Evolutionary conservation across 2,113 vertebrate genomes (phyloP).

Genomic region (Arothron firmamentum): DNA sequence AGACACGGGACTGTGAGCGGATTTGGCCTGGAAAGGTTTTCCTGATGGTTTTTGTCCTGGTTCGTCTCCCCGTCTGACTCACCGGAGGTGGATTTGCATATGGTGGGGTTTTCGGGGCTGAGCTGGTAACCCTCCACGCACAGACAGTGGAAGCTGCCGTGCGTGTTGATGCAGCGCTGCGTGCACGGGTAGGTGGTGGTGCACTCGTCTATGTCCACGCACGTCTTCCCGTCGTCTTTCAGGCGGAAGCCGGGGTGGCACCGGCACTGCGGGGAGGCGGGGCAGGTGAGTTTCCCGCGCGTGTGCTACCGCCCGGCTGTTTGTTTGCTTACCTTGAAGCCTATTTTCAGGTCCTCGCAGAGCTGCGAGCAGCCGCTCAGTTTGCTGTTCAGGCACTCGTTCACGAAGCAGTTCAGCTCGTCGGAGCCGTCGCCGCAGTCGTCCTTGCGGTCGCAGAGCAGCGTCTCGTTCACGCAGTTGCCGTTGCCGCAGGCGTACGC

Average conservation of each 20-base stretch:
- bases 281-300: constrained; percentile 31
- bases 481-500: constrained; percentile 84
- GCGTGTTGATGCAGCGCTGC: constrained; percentile 92
- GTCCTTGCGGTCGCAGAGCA: constrained; percentile 87
- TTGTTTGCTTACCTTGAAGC: constrained; percentile 82
- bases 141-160: constrained; percentile 93
- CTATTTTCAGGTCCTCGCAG: constrained; percentile 92
- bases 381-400: constrained; percentile 91
- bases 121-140: constrained; percentile 88
- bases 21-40: constrained; percentile 14
- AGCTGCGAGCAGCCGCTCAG: constrained; percentile 94
- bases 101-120: constrained; percentile 82
- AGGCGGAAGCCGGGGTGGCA: constrained; percentile 90
- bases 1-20: constrained; percentile 7
- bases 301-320: neutral
- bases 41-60: no score
- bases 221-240: constrained; percentile 92
- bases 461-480: constrained; percentile 81
- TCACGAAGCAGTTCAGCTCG: constrained; percentile 91
- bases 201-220: constrained; percentile 91
- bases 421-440: constrained; percentile 88
- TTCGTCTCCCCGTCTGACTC: constrained; percentile 36
- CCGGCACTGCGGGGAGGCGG: constrained; percentile 80
- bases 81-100: constrained; percentile 94
- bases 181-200: constrained; percentile 92